Conservation (phyloP, 1,140 invertebrate genomes). For the Drosophila ambigua region DNA sequence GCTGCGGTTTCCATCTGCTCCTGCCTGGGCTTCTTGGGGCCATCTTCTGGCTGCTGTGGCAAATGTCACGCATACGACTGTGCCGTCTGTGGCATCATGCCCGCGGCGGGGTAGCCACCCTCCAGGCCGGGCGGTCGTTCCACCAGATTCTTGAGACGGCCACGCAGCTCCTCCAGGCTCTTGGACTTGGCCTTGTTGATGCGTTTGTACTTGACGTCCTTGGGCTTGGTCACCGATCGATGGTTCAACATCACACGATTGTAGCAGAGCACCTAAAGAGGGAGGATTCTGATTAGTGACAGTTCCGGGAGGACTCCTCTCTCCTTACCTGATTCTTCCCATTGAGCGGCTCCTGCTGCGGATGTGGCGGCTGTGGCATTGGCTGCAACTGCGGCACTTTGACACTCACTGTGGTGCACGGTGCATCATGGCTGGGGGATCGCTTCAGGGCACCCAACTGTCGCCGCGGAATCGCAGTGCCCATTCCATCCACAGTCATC, state of each 20-base stretch:
- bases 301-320: neutral
- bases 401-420: constrained; percentile 66
- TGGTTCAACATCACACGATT: constrained; percentile 95
- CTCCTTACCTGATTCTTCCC: constrained; percentile 53
- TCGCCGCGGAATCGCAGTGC: constrained; percentile 42
- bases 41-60: constrained; percentile 28
- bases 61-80: constrained; percentile 83
- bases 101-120: constrained; percentile 53
- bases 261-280: constrained; percentile 89
- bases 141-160: constrained; percentile 92
- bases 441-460: constrained; percentile 62
- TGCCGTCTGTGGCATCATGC: constrained; percentile 77
- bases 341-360: constrained; percentile 37
- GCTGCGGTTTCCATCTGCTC: neutral
- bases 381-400: constrained; percentile 70
- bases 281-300: neutral
- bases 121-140: constrained; percentile 85
- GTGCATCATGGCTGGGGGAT: constrained; percentile 67
- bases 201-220: constrained; percentile 95
- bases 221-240: constrained; percentile 94
- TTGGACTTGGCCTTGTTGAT: constrained; percentile 96
- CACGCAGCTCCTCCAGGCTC: constrained; percentile 92
- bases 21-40: constrained; percentile 1
- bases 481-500: constrained; percentile 5
- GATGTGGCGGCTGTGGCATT: neutral